phyloP scores from a whole-genome alignment of 2,888 invertebrate genomes.

The Doris montereyensis region DNA sequence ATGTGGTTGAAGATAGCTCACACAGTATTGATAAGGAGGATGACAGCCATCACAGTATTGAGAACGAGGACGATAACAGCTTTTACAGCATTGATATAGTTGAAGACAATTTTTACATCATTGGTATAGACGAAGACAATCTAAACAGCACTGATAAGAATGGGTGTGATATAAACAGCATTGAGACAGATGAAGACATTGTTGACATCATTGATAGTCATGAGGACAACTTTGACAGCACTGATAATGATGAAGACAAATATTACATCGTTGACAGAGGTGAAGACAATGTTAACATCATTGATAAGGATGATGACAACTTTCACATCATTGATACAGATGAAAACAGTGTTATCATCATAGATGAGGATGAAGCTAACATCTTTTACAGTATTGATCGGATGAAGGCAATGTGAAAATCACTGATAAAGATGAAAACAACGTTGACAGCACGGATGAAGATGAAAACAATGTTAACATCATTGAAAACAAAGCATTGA shows the following conservation, averaged over 20 bases:
- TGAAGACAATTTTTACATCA: not conserved
- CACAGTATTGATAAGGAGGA: not conserved
- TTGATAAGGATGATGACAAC: not conserved
- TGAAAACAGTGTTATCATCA: not conserved
- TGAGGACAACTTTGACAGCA: too few relatives aligned
- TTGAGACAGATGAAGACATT: not conserved
- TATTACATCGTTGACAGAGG: too few relatives aligned
- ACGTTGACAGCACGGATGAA: not conserved
- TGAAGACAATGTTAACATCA: not conserved
- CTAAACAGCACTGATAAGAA: not conserved
- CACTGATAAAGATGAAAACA: not conserved
- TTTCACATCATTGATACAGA: not conserved
- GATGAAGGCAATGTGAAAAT: not conserved
- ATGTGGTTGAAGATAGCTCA: not conserved
- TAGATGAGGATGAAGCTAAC: not conserved
- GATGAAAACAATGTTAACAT: not conserved
- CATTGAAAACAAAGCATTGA: too few relatives aligned
- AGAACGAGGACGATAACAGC: not conserved
- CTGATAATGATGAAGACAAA: too few relatives aligned
- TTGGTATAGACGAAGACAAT: not conserved
- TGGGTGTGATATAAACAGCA: not conserved
- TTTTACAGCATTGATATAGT: not conserved
- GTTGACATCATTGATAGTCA: too few relatives aligned
- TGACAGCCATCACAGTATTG: not conserved
- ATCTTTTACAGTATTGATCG: not conserved